Evolutionary conservation across 2,888 invertebrate genomes (phyloP).

Genomic region (Gymnoscelis rufifasciata): DNA sequence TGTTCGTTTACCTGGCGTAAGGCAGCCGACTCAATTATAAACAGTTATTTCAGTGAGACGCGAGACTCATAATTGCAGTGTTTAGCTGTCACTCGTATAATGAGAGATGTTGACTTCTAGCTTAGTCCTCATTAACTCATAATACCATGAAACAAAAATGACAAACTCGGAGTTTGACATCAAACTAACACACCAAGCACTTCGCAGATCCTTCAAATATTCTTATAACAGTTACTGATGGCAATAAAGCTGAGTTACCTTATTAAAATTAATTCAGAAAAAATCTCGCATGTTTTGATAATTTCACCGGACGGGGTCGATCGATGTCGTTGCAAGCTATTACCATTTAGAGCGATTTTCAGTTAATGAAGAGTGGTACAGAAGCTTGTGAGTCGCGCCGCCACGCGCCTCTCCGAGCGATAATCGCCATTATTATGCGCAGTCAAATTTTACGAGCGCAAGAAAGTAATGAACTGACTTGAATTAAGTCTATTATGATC

Average conservation of each 20-base stretch:
- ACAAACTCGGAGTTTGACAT: constrained; percentile 40
- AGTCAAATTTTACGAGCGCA: constrained; percentile 76
- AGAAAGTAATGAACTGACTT: constrained; percentile 63
- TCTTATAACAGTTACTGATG: constrained; percentile 53
- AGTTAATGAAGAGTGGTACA: constrained; percentile 66
- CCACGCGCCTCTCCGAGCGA: constrained; percentile 55
- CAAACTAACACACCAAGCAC: constrained; percentile 37
- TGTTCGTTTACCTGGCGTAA: constrained; percentile 59
- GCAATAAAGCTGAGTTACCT: constrained; percentile 56
- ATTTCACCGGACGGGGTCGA: constrained; percentile 50
- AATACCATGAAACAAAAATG: constrained; percentile 32
- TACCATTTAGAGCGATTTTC: constrained; percentile 73
- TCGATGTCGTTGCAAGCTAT: constrained; percentile 52
- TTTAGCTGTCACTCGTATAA: constrained; percentile 66
- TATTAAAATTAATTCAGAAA: constrained; percentile 65
- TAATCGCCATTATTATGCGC: constrained; percentile 73
- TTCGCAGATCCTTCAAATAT: constrained; percentile 50
- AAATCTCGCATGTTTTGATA: constrained; percentile 63
- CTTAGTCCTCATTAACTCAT: constrained; percentile 46
- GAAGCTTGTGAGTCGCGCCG: constrained; percentile 51
- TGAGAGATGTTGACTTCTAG: constrained; percentile 54
- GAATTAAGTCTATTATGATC: constrained; percentile 63
- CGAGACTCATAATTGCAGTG: constrained; percentile 61
- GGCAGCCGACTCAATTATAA: constrained; percentile 64
- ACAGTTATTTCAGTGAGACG: constrained; percentile 69